Evolutionary conservation across 1,140 invertebrate genomes (phyloP).

Genomic region (Drosophila jambulina): DNA sequence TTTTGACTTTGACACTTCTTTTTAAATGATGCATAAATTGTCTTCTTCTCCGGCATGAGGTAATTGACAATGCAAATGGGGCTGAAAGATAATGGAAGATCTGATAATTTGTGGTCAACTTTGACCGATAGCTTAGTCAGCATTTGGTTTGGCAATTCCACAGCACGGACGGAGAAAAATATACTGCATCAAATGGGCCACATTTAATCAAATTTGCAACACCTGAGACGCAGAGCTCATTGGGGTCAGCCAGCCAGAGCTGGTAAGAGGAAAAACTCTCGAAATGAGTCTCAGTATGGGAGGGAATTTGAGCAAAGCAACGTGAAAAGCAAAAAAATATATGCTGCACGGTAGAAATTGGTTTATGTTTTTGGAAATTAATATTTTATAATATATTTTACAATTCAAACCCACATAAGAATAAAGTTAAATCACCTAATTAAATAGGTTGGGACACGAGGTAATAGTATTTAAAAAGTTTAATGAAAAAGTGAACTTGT

Average conservation of each 20-base stretch:
- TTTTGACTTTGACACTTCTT: conserved; percentile 28
- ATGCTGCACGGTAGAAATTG: conserved; percentile 9
- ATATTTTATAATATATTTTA: background rate
- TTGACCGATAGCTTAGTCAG: background rate
- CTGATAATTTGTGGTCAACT: conserved; percentile 12
- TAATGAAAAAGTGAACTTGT: background rate
- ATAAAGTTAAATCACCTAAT: background rate
- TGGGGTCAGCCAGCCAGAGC: conserved; percentile 47
- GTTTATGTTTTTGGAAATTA: background rate
- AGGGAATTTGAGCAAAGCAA: conserved; percentile 15
- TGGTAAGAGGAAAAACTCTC: conserved; percentile 41
- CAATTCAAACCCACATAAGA: too few relatives aligned
- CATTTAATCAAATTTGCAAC: conserved; percentile 46
- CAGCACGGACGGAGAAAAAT: background rate
- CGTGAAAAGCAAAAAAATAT: background rate
- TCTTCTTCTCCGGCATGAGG: conserved; percentile 12
- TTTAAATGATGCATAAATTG: conserved; percentile 18
- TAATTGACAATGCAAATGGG: conserved; percentile 19
- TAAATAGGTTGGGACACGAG: background rate
- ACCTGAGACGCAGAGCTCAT: conserved; percentile 43
- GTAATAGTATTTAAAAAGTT: background rate
- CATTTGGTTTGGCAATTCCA: background rate
- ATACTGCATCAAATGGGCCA: conserved; percentile 13
- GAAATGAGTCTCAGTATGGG: conserved; percentile 4
- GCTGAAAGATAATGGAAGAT: background rate